Percentiles rank a stretch among this genome's conserved stretches.
These are phyloP conservation scores for Saguinus imperator DNA, from an alignment of 2,113 vertebrate species.

Conservation along the genomic window DNA sequence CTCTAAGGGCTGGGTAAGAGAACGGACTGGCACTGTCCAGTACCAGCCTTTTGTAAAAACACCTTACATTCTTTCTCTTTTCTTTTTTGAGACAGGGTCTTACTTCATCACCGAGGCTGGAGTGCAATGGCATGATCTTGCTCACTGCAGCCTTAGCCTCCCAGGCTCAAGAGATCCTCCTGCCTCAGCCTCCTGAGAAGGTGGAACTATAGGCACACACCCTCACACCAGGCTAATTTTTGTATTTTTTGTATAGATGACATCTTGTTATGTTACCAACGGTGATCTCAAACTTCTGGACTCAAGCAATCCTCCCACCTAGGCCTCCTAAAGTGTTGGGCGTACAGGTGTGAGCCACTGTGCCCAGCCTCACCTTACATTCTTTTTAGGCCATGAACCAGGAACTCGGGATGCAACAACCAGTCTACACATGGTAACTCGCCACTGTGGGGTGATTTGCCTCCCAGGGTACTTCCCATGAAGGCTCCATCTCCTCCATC, in stretches of 20 bases:
- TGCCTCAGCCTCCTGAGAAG: background rate
- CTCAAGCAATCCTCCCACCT: no score
- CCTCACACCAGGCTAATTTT: background rate
- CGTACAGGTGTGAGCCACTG: no score
- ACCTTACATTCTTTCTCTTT: background rate
- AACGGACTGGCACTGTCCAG: rapidly evolving
- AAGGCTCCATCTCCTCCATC: background rate
- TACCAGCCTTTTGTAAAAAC: background rate
- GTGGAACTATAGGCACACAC: background rate
- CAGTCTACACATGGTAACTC: background rate
- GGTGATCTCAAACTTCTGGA: no score
- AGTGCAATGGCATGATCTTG: background rate
- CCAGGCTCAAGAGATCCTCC: background rate
- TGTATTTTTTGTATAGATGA: background rate
- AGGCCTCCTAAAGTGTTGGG: no score
- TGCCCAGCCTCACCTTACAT: background rate
- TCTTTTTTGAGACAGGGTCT: background rate
- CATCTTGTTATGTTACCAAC: no score
- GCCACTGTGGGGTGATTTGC: background rate
- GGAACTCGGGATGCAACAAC: background rate
- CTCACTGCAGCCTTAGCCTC: background rate
- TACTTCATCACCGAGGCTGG: background rate
- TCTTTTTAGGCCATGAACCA: background rate
- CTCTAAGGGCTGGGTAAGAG: background rate
- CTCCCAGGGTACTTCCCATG: background rate